These are phyloP conservation scores for Dryas iulia DNA, from an alignment of 1,140 invertebrate species.

Conservation along the genomic window DNA sequence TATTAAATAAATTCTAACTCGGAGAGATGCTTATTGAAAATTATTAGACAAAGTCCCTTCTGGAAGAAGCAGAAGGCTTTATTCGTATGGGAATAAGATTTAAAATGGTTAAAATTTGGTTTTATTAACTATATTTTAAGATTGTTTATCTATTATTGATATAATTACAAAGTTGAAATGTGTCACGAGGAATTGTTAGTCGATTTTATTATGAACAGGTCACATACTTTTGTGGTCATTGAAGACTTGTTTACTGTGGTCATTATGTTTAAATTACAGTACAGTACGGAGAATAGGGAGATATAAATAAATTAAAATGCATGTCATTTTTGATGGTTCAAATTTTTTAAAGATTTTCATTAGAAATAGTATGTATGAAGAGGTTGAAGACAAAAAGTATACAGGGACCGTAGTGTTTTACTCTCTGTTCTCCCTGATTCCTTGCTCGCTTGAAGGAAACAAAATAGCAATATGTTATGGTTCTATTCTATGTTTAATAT, in stretches of 20 bases:
- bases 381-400: too few species aligned
- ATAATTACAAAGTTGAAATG: slow-evolving; percentile 38
- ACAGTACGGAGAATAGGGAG: too few species aligned
- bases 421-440: too few species aligned
- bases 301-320: too few species aligned
- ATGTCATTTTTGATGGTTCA: too few species aligned
- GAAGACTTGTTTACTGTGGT: background rate
- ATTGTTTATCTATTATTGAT: slow-evolving; percentile 26
- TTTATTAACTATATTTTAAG: background rate
- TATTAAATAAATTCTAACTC: background rate
- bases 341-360: too few species aligned
- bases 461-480: too few species aligned
- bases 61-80: background rate
- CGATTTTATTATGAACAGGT: slow-evolving; percentile 35
- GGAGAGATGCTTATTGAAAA: background rate
- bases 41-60: background rate
- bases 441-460: too few species aligned
- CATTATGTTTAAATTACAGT: background rate
- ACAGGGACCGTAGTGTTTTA: too few species aligned
- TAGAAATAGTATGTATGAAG: too few species aligned
- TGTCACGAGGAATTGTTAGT: slow-evolving; percentile 29
- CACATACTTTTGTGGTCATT: slow-evolving; percentile 6
- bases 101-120: background rate
- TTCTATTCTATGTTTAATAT: too few species aligned
- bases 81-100: background rate